Evolutionary conservation across 2,797 vertebrate genomes (phyloP).

Genomic region (Gymnocypris eckloni): DNA sequence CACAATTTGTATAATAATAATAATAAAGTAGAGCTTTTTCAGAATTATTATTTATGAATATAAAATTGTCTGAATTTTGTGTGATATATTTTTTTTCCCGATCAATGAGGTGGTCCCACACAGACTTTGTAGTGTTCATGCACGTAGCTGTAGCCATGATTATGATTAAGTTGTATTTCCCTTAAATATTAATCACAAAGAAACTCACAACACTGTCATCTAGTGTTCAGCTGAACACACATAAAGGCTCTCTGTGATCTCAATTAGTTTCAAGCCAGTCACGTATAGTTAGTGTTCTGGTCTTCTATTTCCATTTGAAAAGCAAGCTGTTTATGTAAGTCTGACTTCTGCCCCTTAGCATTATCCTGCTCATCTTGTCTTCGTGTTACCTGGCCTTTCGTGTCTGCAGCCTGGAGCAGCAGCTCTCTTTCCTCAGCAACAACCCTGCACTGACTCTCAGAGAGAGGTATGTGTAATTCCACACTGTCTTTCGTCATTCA

Average conservation of each 20-base stretch:
- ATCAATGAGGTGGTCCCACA: neutral
- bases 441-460: conserved; percentile 65
- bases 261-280: neutral
- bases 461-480: conserved; percentile 73
- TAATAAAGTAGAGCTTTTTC: neutral
- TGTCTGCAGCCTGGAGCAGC: conserved; percentile 89
- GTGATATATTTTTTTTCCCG: neutral
- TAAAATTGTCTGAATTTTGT: neutral
- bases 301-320: conserved; percentile 10
- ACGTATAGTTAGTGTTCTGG: neutral
- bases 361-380: conserved; percentile 85
- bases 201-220: conserved; percentile 3
- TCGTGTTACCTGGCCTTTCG: conserved; percentile 90
- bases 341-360: conserved; percentile 69
- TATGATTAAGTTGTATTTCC: neutral
- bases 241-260: neutral
- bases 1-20: neutral
- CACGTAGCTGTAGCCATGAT: neutral
- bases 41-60: neutral
- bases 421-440: conserved; percentile 81
- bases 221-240: neutral
- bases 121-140: neutral
- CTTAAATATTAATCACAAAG: neutral
- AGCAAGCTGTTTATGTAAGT: neutral
- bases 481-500: neutral